A percentile compares a stretch with the other conserved stretches of the same genome.
Evolutionary conservation across 1,140 invertebrate genomes (phyloP).

Genomic region (Drosophila grimshawi): DNA sequence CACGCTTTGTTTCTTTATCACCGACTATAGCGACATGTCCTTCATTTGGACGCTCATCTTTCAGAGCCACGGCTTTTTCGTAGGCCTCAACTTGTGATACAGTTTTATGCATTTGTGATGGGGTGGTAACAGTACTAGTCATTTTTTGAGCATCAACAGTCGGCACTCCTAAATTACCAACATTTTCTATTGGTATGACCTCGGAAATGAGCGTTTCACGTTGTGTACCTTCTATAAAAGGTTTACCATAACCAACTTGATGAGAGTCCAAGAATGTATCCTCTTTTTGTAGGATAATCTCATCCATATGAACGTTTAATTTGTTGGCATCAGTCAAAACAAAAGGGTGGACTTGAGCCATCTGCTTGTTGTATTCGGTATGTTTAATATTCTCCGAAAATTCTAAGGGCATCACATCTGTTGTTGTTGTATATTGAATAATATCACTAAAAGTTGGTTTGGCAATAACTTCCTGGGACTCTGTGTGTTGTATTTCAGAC

Average conservation of each 20-base stretch:
- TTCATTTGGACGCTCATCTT: background rate
- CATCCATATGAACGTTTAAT: slow-evolving; percentile 35
- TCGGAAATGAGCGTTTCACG: slow-evolving; percentile 59
- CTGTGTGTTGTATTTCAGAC: slow-evolving; percentile 13
- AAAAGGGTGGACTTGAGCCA: slow-evolving; percentile 28
- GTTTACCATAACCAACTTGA: slow-evolving; percentile 52
- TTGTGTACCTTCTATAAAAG: slow-evolving; percentile 60
- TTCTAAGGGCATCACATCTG: slow-evolving; percentile 43
- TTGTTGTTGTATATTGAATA: slow-evolving; percentile 39
- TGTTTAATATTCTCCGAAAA: slow-evolving; percentile 22
- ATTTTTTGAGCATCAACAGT: background rate
- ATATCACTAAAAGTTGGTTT: slow-evolving; percentile 44
- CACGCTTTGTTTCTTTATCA: slow-evolving; percentile 21
- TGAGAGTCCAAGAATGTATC: slow-evolving; percentile 22
- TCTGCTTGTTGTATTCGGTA: background rate
- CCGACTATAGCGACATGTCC: slow-evolving; percentile 6
- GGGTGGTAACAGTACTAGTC: slow-evolving; percentile 5
- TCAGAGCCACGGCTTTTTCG: slow-evolving; percentile 49
- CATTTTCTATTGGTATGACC: slow-evolving; percentile 54
- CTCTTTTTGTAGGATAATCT: slow-evolving; percentile 59
- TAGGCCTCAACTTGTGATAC: slow-evolving; percentile 48
- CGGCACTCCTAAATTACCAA: slow-evolving; percentile 22
- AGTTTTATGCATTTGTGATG: slow-evolving; percentile 54
- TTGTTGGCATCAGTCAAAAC: slow-evolving; percentile 39
- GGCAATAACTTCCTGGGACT: slow-evolving; percentile 17